Evolutionary conservation across 2,113 vertebrate genomes (phyloP).

Genomic region (Sakesphorus luctuosus): DNA sequence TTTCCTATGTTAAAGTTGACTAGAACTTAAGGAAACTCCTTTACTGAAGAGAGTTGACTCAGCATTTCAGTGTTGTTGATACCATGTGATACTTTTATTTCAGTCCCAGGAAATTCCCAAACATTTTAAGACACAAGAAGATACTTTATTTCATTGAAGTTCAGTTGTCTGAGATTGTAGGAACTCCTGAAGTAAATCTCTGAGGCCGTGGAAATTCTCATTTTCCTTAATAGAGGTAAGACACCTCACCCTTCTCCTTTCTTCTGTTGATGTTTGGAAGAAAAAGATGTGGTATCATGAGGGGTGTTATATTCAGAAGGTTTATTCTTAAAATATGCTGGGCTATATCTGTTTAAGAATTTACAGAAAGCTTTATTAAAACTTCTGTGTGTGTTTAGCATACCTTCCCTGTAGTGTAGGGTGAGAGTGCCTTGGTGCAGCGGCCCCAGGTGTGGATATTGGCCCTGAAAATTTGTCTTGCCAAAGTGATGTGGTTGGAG

Average conservation of each 20-base stretch:
- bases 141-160: not conserved
- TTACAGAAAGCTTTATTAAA: not conserved
- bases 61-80: not conserved
- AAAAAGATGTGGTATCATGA: not conserved
- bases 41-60: not conserved
- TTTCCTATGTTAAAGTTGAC: not conserved
- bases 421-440: not conserved
- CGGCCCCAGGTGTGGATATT: accelerated
- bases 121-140: not conserved
- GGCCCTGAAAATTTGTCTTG: not conserved
- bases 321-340: not conserved
- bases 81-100: not conserved
- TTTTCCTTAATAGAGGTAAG: not conserved
- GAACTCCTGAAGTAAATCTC: not conserved
- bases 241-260: not conserved
- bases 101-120: not conserved
- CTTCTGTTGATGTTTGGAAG: not conserved
- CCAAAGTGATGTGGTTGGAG: not conserved
- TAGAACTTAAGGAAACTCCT: not conserved
- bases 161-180: not conserved
- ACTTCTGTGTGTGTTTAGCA: not conserved
- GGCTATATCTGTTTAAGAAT: not conserved
- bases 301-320: not conserved
- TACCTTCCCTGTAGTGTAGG: not conserved
- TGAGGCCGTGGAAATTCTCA: not conserved